These are phyloP conservation scores for Troides helena DNA, from an alignment of 2,888 invertebrate genomes.

Conservation along the genomic window DNA sequence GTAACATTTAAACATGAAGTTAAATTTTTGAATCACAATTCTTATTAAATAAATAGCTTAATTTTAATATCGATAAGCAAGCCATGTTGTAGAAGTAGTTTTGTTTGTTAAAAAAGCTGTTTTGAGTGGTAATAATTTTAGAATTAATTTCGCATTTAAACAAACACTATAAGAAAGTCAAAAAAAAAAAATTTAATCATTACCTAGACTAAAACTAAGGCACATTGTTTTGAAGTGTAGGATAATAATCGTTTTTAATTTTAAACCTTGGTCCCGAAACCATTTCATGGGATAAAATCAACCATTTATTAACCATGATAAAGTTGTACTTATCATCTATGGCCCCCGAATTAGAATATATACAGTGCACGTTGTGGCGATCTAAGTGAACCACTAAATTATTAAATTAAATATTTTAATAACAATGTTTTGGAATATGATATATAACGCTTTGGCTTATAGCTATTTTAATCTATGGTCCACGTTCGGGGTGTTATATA, in stretches of 20 bases:
- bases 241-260: constrained; percentile 13
- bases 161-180: background rate
- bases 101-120: background rate
- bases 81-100: background rate
- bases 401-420: constrained; percentile 12
- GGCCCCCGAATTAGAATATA: constrained; percentile 26
- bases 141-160: constrained; percentile 2
- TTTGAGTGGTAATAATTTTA: constrained; percentile 10
- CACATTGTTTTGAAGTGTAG: constrained; percentile 30
- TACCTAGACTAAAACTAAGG: constrained; percentile 29
- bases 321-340: constrained; percentile 34
- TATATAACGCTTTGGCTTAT: constrained; percentile 25
- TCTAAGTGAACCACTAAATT: constrained; percentile 6
- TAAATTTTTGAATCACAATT: background rate
- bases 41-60: background rate
- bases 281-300: constrained; percentile 19
- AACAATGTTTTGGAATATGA: constrained; percentile 4
- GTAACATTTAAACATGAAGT: background rate
- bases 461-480: constrained; percentile 25
- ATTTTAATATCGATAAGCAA: background rate
- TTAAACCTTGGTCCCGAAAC: constrained; percentile 34
- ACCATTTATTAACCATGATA: constrained; percentile 8
- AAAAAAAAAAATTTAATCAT: constrained; percentile 7
- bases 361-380: constrained; percentile 26
- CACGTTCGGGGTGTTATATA: constrained; percentile 4